These are phyloP conservation scores for Eupeodes luniger DNA, from an alignment of 2,888 invertebrate species.

Conservation along the genomic window DNA sequence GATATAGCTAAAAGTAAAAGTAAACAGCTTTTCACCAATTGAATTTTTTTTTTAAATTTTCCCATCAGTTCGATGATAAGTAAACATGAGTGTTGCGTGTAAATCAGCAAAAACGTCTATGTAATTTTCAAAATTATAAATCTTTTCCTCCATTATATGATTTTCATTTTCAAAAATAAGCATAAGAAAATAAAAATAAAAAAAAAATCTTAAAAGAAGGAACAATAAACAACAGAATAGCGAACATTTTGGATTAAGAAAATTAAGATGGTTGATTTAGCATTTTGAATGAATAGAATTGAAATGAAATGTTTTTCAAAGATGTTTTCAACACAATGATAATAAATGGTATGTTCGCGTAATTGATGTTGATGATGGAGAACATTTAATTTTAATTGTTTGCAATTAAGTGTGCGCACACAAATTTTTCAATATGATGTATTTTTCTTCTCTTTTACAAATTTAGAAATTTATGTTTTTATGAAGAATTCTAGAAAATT, in stretches of 20 bases:
- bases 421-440: background rate
- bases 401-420: constrained; percentile 5
- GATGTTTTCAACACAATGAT: background rate
- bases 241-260: background rate
- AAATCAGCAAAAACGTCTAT: background rate
- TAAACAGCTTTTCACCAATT: background rate
- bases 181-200: background rate
- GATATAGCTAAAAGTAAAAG: background rate
- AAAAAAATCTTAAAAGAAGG: too few species aligned
- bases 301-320: background rate
- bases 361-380: constrained; percentile 1
- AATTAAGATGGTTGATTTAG: background rate
- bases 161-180: background rate
- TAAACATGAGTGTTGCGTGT: background rate
- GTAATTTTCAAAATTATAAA: background rate
- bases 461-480: background rate
- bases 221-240: background rate
- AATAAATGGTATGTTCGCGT: background rate
- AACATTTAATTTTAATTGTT: constrained; percentile 24
- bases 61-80: background rate
- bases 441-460: background rate
- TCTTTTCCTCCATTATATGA: background rate
- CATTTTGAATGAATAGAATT: background rate
- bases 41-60: background rate
- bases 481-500: background rate